These are phyloP conservation scores for Siniperca knerii DNA, from an alignment of 2,113 vertebrate genomes.

Conservation along the genomic window DNA sequence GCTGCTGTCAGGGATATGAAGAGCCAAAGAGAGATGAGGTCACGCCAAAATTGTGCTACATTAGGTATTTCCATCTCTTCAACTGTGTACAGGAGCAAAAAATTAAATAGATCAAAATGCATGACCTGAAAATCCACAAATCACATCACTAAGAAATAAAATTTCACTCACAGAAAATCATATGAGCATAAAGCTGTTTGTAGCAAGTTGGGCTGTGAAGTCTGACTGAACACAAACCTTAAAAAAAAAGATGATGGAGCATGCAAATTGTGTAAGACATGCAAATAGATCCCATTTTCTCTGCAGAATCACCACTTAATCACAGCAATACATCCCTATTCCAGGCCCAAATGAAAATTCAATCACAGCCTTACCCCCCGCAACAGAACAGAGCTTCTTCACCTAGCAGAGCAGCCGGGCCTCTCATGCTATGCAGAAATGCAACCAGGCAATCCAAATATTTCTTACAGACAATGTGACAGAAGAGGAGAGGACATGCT, in stretches of 20 bases:
- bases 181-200: slow-evolving; percentile 20
- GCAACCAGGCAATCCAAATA: slow-evolving; percentile 63
- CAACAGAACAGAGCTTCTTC: slow-evolving; percentile 38
- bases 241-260: slow-evolving; percentile 23
- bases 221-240: slow-evolving; percentile 32
- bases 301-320: slow-evolving; percentile 19
- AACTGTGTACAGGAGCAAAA: slow-evolving; percentile 35
- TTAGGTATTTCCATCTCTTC: slow-evolving; percentile 60
- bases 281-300: slow-evolving; percentile 18
- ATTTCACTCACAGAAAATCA: slow-evolving; percentile 27
- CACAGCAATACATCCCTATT: slow-evolving; percentile 1
- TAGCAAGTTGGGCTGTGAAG: slow-evolving; percentile 15
- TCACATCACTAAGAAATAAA: background rate
- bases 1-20: slow-evolving; percentile 70
- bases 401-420: slow-evolving; percentile 44
- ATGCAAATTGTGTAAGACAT: slow-evolving; percentile 13
- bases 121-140: slow-evolving; percentile 29
- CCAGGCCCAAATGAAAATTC: slow-evolving; percentile 34
- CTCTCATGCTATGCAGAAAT: slow-evolving; percentile 48
- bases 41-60: slow-evolving; percentile 61
- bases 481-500: slow-evolving; percentile 44
- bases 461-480: slow-evolving; percentile 51
- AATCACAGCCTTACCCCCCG: slow-evolving; percentile 22
- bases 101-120: slow-evolving; percentile 43
- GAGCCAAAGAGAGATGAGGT: slow-evolving; percentile 72